These are phyloP conservation scores for Aphrocallistes beatrix DNA, from an alignment of 37 sponge, comb jelly and placozoan genomes.

Conservation along the genomic window DNA sequence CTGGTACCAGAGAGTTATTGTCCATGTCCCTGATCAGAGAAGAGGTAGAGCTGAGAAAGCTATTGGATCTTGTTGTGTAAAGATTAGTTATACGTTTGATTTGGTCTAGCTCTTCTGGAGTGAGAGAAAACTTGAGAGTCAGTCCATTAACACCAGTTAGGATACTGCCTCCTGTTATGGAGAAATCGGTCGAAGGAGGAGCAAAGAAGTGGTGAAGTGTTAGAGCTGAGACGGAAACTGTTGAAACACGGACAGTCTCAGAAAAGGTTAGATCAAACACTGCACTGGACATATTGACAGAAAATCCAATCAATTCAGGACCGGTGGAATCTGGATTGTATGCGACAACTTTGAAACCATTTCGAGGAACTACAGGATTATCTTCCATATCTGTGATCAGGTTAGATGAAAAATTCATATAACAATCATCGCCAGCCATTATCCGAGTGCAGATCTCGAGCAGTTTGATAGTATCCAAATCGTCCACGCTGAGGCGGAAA, in stretches of 20 bases:
- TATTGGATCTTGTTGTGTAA: slow-evolving; percentile 42
- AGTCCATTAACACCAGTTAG: not conserved
- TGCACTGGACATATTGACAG: slow-evolving; percentile 54
- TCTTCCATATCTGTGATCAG: slow-evolving; percentile 30
- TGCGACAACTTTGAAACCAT: not conserved
- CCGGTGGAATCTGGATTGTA: slow-evolving; percentile 63
- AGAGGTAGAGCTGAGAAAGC: slow-evolving; percentile 36
- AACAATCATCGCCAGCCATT: slow-evolving; percentile 16
- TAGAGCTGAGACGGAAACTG: slow-evolving; percentile 23
- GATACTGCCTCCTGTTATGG: not conserved
- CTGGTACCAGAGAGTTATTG: slow-evolving; percentile 36
- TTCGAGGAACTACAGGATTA: slow-evolving; percentile 36
- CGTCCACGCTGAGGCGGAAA: not conserved
- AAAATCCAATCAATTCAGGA: slow-evolving; percentile 42
- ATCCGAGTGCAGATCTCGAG: not conserved
- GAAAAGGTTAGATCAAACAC: slow-evolving; percentile 48
- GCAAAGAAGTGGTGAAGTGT: not conserved
- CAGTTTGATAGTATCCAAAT: not conserved
- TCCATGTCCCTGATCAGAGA: slow-evolving; percentile 57
- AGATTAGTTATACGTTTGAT: slow-evolving; percentile 57
- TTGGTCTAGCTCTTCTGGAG: slow-evolving; percentile 49
- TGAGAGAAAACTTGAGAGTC: slow-evolving; percentile 14
- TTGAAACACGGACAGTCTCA: slow-evolving; percentile 53
- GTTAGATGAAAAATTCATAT: slow-evolving; percentile 32
- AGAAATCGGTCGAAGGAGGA: not conserved